Evolutionary conservation across 2,888 invertebrate species (phyloP).

Genomic region (Zygothrica quintamaculata): DNA sequence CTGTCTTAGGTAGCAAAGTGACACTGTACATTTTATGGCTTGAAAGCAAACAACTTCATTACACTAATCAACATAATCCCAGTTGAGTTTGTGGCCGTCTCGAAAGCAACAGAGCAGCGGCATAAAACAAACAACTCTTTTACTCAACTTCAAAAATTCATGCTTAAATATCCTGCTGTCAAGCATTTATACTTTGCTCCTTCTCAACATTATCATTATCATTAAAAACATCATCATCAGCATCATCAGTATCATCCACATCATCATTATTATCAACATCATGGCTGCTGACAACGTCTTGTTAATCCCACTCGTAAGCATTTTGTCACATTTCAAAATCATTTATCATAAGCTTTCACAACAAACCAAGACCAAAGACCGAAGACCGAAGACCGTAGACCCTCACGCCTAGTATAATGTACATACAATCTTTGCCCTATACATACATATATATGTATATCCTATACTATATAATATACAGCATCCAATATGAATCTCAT

Average conservation of each 20-base stretch:
- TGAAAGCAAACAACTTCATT: constrained; percentile 62
- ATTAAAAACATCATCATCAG: neutral
- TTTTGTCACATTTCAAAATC: constrained; percentile 83
- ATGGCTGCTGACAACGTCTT: constrained; percentile 48
- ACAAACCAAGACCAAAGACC: too few species aligned
- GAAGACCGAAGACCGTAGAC: too few species aligned
- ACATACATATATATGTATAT: constrained; percentile 24
- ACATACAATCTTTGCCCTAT: constrained; percentile 11
- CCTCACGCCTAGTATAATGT: constrained; percentile 55
- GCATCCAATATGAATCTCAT: constrained; percentile 22
- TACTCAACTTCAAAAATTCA: constrained; percentile 3
- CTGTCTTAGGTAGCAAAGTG: too few species aligned
- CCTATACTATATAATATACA: neutral
- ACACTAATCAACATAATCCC: constrained; percentile 59
- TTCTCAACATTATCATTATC: too few species aligned
- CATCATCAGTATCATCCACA: neutral
- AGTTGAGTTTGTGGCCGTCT: constrained; percentile 37
- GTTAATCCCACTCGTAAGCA: constrained; percentile 79
- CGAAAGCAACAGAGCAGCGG: too few species aligned
- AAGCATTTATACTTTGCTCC: too few species aligned
- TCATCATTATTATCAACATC: constrained; percentile 31
- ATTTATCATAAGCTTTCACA: constrained; percentile 82
- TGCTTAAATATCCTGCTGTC: constrained; percentile 41
- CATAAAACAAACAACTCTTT: constrained; percentile 55
- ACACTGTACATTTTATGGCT: neutral